Evolutionary conservation across 1,140 invertebrate genomes (phyloP).

Genomic region (Pteromalus puparum): DNA sequence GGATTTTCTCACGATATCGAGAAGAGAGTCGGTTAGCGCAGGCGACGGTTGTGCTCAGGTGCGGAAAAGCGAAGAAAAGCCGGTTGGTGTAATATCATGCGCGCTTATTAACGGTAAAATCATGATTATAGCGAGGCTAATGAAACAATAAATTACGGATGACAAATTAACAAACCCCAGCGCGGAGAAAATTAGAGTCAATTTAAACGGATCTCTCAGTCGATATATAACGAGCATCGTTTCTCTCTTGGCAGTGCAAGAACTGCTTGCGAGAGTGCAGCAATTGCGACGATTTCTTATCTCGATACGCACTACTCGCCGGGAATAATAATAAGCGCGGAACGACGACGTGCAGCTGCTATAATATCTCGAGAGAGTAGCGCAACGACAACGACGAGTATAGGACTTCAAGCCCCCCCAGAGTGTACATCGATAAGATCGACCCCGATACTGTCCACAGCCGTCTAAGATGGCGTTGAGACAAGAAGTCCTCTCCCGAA

Average conservation of each 20-base stretch:
- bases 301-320: background rate
- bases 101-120: no score
- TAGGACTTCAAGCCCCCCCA: constrained; percentile 8
- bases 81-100: no score
- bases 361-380: constrained; percentile 1
- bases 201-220: background rate
- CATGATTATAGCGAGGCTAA: background rate
- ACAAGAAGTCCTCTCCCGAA: constrained; percentile 63
- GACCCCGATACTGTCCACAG: constrained; percentile 61
- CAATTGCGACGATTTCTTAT: background rate
- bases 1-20: constrained; percentile 70
- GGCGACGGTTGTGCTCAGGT: no score
- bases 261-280: background rate
- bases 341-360: background rate
- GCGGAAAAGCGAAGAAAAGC: no score
- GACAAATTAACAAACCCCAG: background rate
- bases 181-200: no score
- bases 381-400: background rate
- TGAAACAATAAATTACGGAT: background rate
- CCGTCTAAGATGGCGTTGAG: constrained; percentile 70
- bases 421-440: constrained; percentile 57
- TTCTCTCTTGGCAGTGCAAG: background rate
- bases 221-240: background rate
- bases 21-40: no score
- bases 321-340: background rate